Evolutionary conservation across 2,797 vertebrate genomes (phyloP).

Genomic region (Dallia pectoralis): DNA sequence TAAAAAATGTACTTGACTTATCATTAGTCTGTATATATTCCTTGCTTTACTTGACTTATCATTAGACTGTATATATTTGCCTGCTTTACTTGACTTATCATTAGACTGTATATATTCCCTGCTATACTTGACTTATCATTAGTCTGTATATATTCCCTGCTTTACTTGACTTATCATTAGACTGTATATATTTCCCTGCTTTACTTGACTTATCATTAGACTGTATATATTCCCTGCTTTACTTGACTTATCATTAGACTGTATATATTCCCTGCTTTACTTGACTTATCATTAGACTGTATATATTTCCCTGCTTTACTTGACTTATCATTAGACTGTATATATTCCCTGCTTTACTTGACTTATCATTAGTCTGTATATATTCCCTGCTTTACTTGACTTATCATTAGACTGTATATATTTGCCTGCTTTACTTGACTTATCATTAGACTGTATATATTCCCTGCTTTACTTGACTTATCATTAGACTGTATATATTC

Average conservation of each 20-base stretch:
- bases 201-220: conserved; percentile 50
- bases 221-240: too few species aligned
- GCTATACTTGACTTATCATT: not conserved
- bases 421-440: conserved; percentile 25
- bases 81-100: conserved; percentile 39
- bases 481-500: not conserved
- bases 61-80: conserved; percentile 43
- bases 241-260: not conserved
- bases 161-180: conserved; percentile 58
- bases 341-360: too few species aligned
- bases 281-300: conserved; percentile 56
- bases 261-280: too few species aligned
- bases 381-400: too few species aligned
- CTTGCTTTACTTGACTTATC: conserved; percentile 46
- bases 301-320: too few species aligned
- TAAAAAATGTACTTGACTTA: conserved; percentile 37
- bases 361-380: not conserved
- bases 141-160: too few species aligned
- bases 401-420: conserved; percentile 50
- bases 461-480: conserved; percentile 3
- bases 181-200: conserved; percentile 11
- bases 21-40: too few species aligned
- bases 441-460: conserved; percentile 58
- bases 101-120: too few species aligned
- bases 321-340: conserved; percentile 56